phyloP scores from a whole-genome alignment of 2,113 vertebrate genomes.

The Hippocampus mohnikei region DNA sequence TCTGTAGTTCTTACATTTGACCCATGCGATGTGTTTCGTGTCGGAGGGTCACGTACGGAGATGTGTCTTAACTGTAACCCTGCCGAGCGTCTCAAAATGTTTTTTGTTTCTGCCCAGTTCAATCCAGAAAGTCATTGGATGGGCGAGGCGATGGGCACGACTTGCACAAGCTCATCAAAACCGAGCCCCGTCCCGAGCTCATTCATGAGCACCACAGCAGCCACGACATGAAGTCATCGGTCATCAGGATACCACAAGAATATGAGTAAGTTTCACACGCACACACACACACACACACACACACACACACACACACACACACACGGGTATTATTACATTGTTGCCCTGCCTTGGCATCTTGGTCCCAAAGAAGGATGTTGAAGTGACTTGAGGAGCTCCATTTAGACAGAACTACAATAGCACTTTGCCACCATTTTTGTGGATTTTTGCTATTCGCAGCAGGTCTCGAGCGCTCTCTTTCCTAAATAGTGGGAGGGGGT shows the following conservation, averaged over 20 bases:
- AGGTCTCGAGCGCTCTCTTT: neutral
- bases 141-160: slow-evolving; percentile 63
- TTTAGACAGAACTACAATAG: neutral
- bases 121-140: slow-evolving; percentile 45
- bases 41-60: too few relatives aligned
- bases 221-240: slow-evolving; percentile 83
- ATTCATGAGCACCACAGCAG: slow-evolving; percentile 65
- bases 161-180: slow-evolving; percentile 86
- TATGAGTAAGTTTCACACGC: slow-evolving; percentile 88
- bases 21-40: too few relatives aligned
- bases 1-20: too few relatives aligned
- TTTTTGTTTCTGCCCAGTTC: slow-evolving; percentile 32
- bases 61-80: too few relatives aligned
- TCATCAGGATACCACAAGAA: slow-evolving; percentile 74
- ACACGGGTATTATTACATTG: too few relatives aligned
- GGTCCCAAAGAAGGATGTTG: neutral
- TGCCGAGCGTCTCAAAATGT: neutral
- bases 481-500: neutral
- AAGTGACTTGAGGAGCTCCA: neutral
- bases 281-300: too few relatives aligned
- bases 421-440: too few relatives aligned
- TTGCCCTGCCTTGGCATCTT: too few relatives aligned
- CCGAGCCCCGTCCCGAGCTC: slow-evolving; percentile 77
- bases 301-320: too few relatives aligned
- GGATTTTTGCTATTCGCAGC: neutral